Base-by-base conservation (phyloP, 37 sponge, comb jelly and placozoan genomes). In the Aphrocallistes beatrix region DNA sequence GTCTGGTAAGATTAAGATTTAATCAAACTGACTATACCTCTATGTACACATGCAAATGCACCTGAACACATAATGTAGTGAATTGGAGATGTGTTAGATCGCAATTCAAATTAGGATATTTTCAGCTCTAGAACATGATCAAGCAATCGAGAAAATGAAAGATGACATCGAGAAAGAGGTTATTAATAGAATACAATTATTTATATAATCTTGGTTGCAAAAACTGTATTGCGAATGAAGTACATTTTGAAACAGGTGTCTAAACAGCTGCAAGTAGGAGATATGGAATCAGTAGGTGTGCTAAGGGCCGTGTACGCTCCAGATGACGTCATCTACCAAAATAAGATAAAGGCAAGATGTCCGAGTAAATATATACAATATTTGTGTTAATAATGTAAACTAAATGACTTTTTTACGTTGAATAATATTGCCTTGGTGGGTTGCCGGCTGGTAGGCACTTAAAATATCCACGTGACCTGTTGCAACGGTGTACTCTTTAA, bases 301-400 rank as follows among this genome's bases (percentile, higher is more conserved):
- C 86, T 96, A 19, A 36, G 39, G 23, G 51, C 10, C 9, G 94
- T 92, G 38, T 96, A 96, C 51, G 38, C 85, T 10, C 13, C 51
- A 1, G 89, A 89, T 69, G 97, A 96, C 47, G 19, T 25, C 13
- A 81, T 94, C 16, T 96, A 96, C 49, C 91, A 91, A 48, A 51
- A 81, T 48, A 96, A 96, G 81, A 92, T 94, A 37, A 81, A 93
- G 82, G 96, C 88, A 39, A 84, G 81, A 38, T 75, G 1, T 75
- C 6, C 34, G 1, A 36, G 17, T 25, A 30, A 82, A 6, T 1
- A 10, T 37, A 19, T 6, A 37, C 1, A 34, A 38, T 23, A 37
- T 10, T 36, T 34, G 16, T 38, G 83, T 3, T 1, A 83, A 86
- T 37, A 37, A 17, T 82, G 82, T 82, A 17, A 25, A 82, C 16